Evolutionary conservation across 2,888 invertebrate genomes (phyloP).

Genomic region (Leucoptera coffeella): DNA sequence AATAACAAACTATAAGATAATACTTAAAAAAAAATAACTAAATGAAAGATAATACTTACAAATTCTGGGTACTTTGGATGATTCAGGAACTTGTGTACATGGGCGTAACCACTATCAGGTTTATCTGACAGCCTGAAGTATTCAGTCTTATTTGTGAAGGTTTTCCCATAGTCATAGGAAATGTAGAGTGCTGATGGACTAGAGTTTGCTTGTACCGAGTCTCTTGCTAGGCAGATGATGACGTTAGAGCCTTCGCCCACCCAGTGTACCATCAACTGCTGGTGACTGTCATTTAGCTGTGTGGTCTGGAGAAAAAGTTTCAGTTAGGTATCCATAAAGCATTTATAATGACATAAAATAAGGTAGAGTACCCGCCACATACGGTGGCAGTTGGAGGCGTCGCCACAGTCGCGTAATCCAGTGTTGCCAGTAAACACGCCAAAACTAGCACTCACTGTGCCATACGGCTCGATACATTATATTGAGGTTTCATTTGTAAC

Average conservation of each 20-base stretch:
- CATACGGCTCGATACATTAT: no score
- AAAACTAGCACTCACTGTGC: no score
- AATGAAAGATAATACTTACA: constrained; percentile 62
- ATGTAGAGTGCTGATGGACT: constrained; percentile 78
- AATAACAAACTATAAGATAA: no score
- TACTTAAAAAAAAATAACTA: no score
- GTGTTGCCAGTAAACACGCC: no score
- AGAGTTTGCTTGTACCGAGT: constrained; percentile 52
- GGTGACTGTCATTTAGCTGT: constrained; percentile 77
- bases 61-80: constrained; percentile 73
- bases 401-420: no score
- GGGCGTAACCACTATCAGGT: constrained; percentile 53
- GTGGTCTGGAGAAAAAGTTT: no score
- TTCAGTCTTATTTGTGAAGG: constrained; percentile 68
- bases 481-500: no score
- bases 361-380: no score
- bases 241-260: constrained; percentile 82
- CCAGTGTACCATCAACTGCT: constrained; percentile 89
- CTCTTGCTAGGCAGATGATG: constrained; percentile 78
- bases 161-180: constrained; percentile 81
- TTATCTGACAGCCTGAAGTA: constrained; percentile 53
- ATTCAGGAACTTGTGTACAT: constrained; percentile 78
- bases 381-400: no score
- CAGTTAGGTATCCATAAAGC: no score
- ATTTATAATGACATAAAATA: no score